phyloP scores from a whole-genome alignment of 2,113 vertebrate species.

The Lucifuga dentata region DNA sequence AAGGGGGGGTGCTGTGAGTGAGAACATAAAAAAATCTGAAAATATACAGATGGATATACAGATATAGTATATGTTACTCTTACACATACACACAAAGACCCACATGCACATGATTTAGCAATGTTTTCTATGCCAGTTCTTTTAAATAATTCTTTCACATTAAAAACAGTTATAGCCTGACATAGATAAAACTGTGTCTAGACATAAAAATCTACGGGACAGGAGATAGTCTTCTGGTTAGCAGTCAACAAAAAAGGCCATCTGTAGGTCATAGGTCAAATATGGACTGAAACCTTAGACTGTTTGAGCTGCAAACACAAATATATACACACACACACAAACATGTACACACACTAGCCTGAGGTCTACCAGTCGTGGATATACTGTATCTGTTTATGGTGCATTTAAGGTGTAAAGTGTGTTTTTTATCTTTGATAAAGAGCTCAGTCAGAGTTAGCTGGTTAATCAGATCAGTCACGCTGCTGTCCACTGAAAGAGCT shows the following conservation, averaged over 20 bases:
- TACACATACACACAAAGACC: too few relatives aligned
- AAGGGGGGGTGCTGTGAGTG: neutral
- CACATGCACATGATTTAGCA: too few relatives aligned
- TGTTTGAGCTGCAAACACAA: neutral
- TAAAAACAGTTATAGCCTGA: too few relatives aligned
- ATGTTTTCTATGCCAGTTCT: too few relatives aligned
- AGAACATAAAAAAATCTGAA: neutral
- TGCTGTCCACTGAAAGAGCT: slow-evolving; percentile 9
- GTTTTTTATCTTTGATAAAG: slow-evolving; percentile 16
- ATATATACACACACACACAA: too few relatives aligned
- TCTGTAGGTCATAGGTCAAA: neutral
- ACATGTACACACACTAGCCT: neutral
- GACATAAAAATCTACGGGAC: too few relatives aligned
- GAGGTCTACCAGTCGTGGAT: neutral
- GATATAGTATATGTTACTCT: too few relatives aligned
- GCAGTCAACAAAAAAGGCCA: neutral
- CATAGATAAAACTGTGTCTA: too few relatives aligned
- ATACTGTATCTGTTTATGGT: too few relatives aligned
- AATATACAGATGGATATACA: too few relatives aligned
- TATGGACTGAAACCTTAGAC: neutral
- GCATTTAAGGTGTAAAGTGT: neutral
- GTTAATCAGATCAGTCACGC: slow-evolving; percentile 23
- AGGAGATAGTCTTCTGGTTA: too few relatives aligned
- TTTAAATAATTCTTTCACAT: too few relatives aligned
- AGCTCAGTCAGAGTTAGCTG: slow-evolving; percentile 12